Percentiles rank a stretch among this genome's conserved stretches.
phyloP scores from a whole-genome alignment of 2,888 invertebrate species.

The Volucella bombylans region DNA sequence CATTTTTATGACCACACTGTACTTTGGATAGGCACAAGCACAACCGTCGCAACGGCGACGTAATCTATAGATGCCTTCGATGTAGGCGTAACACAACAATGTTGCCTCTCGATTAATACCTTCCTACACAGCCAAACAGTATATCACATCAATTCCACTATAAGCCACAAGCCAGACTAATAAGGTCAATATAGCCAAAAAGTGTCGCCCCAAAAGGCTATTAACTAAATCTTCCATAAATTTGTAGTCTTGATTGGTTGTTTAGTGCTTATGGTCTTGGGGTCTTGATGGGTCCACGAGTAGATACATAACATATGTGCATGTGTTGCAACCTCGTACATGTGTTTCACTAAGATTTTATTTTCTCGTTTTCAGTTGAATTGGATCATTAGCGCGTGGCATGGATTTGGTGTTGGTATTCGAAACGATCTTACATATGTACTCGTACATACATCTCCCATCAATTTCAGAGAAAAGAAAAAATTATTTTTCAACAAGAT shows the following conservation, averaged over 20 bases:
- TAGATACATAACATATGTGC: no score
- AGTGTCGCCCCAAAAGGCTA: slow-evolving; percentile 53
- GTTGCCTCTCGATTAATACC: slow-evolving; percentile 38
- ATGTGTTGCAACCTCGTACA: slow-evolving; percentile 39
- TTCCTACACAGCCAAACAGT: slow-evolving; percentile 50
- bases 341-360: slow-evolving; percentile 45
- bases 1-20: slow-evolving; percentile 25
- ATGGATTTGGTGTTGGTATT: background rate
- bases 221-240: slow-evolving; percentile 58
- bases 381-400: slow-evolving; percentile 29
- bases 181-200: slow-evolving; percentile 51
- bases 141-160: slow-evolving; percentile 17
- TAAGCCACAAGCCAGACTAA: slow-evolving; percentile 48
- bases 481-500: no score
- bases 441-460: slow-evolving; percentile 64
- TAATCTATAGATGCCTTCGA: slow-evolving; percentile 41
- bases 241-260: slow-evolving; percentile 52
- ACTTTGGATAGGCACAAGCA: slow-evolving; percentile 15
- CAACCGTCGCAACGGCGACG: slow-evolving; percentile 28
- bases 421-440: slow-evolving; percentile 25
- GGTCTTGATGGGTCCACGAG: no score
- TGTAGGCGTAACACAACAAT: slow-evolving; percentile 55
- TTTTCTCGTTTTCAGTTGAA: slow-evolving; percentile 10
- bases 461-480: background rate
- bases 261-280: slow-evolving; percentile 27